Base-by-base conservation (phyloP, 2,113 vertebrate species). In the Pelobates fuscus region DNA sequence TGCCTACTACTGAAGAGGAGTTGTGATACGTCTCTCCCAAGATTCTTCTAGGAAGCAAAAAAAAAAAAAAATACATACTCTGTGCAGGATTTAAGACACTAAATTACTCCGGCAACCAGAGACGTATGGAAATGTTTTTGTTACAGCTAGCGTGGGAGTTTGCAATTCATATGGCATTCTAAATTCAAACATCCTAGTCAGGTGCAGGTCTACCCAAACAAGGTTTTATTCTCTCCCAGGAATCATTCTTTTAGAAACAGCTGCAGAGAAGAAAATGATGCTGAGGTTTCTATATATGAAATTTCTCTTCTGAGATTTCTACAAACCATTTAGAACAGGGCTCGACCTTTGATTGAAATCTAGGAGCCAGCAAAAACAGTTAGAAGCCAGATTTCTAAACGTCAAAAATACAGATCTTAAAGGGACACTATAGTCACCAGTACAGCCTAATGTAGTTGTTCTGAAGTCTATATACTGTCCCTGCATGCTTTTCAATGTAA, bases 1-100 rank as follows among this genome's bases (percentile, higher is more conserved):
- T 1, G 26, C 29, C 0, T 0, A 23, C 32, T 0, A 0, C 0
- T 64, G 2, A 0, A 0, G 4, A 0, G 24, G 32, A 26, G 55
- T 29, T 17, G 7, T 1, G 20, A 61, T 2, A 25, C 30, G 25
- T 60, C 55, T 52, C 2, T 20, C 8, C 21, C 27, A 75, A 67
- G 41, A 60, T 49, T 23, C 32, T 10, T 58, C 37, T 17, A 3
- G 73, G 57, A 44, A 58, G 63, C 5, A 49, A 52, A 67, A 49
- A 43, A 59, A 43, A 58, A 49, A 15, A 66, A 66, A 55, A 29
- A 37, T 55, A 41, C n/a, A n/a, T n/a, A n/a, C n/a, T n/a, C 71
- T 58, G 44, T 26, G 30, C 52, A 52, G 55, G 44, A 54, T 63
- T 49, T 25, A 61, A 11, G 26, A 68, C 43, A 55, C 70, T 64